Percentiles rank a stretch among this genome's conserved stretches.
phyloP scores from a whole-genome alignment of 2,797 vertebrate species.

The Rhinatrema bivittatum region DNA sequence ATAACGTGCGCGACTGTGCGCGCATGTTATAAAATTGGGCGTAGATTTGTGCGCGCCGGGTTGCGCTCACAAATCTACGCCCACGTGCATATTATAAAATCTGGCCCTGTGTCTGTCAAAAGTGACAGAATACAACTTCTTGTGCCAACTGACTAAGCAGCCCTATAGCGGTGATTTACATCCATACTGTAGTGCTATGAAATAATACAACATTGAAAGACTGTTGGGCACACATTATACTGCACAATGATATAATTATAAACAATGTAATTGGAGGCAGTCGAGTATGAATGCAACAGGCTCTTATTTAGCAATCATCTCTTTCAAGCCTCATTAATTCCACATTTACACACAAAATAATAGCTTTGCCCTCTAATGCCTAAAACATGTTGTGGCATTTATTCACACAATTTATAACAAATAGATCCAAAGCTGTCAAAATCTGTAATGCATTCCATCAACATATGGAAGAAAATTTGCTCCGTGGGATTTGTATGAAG shows the following conservation, averaged over 20 bases:
- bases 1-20: no score
- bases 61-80: no score
- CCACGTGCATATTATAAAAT: no score
- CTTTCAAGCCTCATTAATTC: conserved; percentile 50
- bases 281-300: conserved; percentile 43
- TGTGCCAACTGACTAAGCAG: conserved; percentile 37
- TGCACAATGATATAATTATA: conserved; percentile 46
- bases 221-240: conserved; percentile 39
- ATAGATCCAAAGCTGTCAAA: conserved; percentile 23
- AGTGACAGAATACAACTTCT: no score
- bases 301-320: conserved; percentile 52
- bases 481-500: not conserved
- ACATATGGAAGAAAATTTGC: conserved; percentile 8
- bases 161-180: conserved; percentile 32
- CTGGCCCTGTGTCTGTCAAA: no score
- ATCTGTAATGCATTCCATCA: conserved; percentile 18
- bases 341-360: conserved; percentile 50
- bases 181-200: conserved; percentile 15
- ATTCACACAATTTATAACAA: conserved; percentile 22
- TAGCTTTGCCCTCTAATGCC: conserved; percentile 31
- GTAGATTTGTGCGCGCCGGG: no score
- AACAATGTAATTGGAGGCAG: conserved; percentile 49
- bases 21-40: no score
- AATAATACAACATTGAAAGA: conserved; percentile 29
- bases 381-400: conserved; percentile 29